These are phyloP conservation scores for Sebastes trivittatus DNA, from an alignment of 2,797 vertebrate species.

Conservation along the genomic window DNA sequence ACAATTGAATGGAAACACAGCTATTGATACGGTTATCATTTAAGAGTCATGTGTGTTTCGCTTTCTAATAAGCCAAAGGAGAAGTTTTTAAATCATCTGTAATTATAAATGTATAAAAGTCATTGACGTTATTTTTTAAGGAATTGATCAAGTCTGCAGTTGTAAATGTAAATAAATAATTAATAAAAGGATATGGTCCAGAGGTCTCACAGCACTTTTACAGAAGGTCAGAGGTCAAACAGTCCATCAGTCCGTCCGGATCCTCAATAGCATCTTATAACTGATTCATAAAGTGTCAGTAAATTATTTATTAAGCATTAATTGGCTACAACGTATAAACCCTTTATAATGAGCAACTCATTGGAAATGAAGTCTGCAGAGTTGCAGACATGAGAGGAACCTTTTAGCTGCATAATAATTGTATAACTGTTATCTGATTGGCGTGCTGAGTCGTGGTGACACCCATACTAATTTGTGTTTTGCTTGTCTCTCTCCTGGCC, in stretches of 20 bases:
- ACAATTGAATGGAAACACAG: background rate
- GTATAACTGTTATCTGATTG: slow-evolving; percentile 5
- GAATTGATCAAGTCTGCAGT: background rate
- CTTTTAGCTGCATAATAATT: background rate
- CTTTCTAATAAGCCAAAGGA: background rate
- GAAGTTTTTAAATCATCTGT: background rate
- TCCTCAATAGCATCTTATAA: background rate
- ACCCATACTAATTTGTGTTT: slow-evolving; percentile 75
- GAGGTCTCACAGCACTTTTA: background rate
- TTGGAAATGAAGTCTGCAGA: background rate
- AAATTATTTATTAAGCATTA: background rate
- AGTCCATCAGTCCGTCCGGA: too few relatives aligned
- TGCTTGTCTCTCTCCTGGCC: slow-evolving; percentile 70
- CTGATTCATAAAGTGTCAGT: background rate
- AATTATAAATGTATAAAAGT: background rate
- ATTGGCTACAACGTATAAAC: background rate
- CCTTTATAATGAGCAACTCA: background rate
- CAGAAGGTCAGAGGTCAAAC: background rate
- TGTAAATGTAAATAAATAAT: background rate
- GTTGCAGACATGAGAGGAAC: background rate
- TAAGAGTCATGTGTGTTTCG: background rate
- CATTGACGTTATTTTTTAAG: background rate
- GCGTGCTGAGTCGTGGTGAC: background rate
- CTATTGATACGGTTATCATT: background rate
- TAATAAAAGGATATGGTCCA: background rate